phyloP scores from a whole-genome alignment of 2,797 vertebrate species.

The Sebastes hopkinsi region DNA sequence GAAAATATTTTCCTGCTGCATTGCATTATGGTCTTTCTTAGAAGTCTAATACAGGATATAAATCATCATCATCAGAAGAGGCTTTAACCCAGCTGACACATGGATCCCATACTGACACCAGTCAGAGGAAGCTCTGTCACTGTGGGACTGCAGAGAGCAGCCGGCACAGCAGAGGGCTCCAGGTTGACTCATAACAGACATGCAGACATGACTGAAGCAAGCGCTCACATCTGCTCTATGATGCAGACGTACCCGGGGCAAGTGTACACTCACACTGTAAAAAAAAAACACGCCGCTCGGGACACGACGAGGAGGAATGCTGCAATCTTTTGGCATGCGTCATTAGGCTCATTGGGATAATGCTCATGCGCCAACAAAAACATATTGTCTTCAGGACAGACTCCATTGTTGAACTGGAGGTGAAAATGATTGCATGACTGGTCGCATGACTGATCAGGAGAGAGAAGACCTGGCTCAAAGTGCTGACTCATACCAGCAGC shows the following conservation, averaged over 20 bases:
- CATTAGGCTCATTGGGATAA: not conserved
- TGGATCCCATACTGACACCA: not conserved
- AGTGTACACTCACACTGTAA: constrained; percentile 37
- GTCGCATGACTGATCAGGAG: constrained; percentile 35
- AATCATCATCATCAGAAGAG: not conserved
- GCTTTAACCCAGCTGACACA: not conserved
- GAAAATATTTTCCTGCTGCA: not conserved
- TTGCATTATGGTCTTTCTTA: not conserved
- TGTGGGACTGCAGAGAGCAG: constrained; percentile 27
- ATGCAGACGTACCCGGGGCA: constrained; percentile 15
- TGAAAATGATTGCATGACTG: constrained; percentile 30
- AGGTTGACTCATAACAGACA: constrained; percentile 54
- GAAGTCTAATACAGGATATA: not conserved
- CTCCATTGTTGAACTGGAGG: constrained; percentile 18
- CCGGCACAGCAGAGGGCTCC: constrained; percentile 55
- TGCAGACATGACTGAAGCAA: constrained; percentile 41
- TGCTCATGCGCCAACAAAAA: not conserved
- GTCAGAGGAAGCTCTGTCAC: constrained; percentile 17
- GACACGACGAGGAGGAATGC: constrained; percentile 14
- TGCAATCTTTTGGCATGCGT: not conserved
- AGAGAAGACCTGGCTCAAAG: constrained; percentile 16
- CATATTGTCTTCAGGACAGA: constrained; percentile 25
- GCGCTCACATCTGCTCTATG: constrained; percentile 29
- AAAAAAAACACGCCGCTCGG: not conserved
- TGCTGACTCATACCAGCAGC: constrained; percentile 49